These are phyloP conservation scores for Abscondita cerata DNA, from an alignment of 2,888 invertebrate species.

Conservation along the genomic window DNA sequence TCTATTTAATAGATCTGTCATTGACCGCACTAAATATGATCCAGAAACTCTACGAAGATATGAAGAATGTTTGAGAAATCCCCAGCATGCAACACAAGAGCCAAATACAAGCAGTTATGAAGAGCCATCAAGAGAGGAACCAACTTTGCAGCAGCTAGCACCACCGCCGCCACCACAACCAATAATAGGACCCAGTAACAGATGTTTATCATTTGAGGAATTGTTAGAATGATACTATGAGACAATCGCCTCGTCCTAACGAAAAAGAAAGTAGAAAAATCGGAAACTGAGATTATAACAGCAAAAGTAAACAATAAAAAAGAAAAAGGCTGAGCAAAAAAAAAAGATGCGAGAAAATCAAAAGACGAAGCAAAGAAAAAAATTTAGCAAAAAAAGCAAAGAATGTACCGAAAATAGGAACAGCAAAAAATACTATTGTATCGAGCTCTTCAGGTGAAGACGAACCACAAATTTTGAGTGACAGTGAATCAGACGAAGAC, in stretches of 20 bases:
- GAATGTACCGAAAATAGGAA: conserved; percentile 1
- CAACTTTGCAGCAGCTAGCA: neutral
- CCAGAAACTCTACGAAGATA: conserved; percentile 56
- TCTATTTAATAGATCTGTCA: conserved; percentile 62
- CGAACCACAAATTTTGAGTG: conserved; percentile 1
- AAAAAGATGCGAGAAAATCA: too few relatives aligned
- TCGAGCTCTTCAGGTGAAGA: conserved; percentile 9
- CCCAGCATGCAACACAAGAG: neutral
- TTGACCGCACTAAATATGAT: conserved; percentile 63
- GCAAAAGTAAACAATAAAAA: neutral
- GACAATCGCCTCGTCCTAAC: conserved; percentile 2
- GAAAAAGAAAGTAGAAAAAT: conserved; percentile 5
- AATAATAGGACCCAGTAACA: neutral
- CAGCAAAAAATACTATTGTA: conserved; percentile 5
- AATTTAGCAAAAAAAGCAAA: neutral
- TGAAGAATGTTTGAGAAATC: neutral
- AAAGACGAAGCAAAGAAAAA: too few relatives aligned
- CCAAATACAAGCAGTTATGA: neutral
- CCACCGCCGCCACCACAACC: neutral
- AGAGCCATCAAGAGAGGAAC: neutral
- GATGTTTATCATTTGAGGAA: conserved; percentile 1
- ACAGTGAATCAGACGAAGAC: conserved; percentile 7
- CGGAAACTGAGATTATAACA: too few relatives aligned
- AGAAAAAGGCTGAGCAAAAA: conserved; percentile 6
- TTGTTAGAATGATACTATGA: too few relatives aligned